phyloP scores from a whole-genome alignment of 1,140 invertebrate genomes.

The Bombus breviceps region DNA sequence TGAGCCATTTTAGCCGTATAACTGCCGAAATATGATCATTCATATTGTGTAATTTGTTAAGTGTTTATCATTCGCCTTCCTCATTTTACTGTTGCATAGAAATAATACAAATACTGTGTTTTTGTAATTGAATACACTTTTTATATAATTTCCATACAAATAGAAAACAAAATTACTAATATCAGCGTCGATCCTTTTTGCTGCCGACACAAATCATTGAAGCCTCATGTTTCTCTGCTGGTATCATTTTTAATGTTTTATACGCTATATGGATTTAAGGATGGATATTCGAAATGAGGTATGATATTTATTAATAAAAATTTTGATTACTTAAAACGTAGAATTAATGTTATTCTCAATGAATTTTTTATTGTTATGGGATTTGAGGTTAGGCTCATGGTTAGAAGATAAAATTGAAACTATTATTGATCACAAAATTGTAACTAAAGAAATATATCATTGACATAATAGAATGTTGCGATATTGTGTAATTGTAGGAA shows the following conservation, averaged over 20 bases:
- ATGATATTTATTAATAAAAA: slow-evolving; percentile 25
- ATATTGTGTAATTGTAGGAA: neutral
- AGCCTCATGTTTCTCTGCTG: slow-evolving; percentile 62
- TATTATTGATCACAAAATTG: slow-evolving; percentile 6
- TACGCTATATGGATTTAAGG: slow-evolving; percentile 61
- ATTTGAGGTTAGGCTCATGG: slow-evolving; percentile 52
- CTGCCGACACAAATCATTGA: slow-evolving; percentile 57
- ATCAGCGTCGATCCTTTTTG: slow-evolving; percentile 32
- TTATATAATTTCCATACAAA: slow-evolving; percentile 11
- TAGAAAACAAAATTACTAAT: slow-evolving; percentile 31
- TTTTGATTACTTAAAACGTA: neutral
- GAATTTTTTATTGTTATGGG: neutral
- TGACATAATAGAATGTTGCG: neutral
- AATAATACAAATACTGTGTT: slow-evolving; percentile 38
- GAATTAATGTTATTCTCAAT: neutral
- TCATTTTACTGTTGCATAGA: slow-evolving; percentile 35
- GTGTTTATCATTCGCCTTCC: neutral
- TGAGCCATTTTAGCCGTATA: slow-evolving; percentile 48
- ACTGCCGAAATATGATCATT: slow-evolving; percentile 61
- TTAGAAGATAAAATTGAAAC: slow-evolving; percentile 34
- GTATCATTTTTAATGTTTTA: slow-evolving; percentile 71
- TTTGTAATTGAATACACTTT: slow-evolving; percentile 27
- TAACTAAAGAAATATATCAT: neutral
- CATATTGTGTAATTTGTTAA: slow-evolving; percentile 56
- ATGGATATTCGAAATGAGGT: slow-evolving; percentile 71